Evolutionary conservation across 2,888 invertebrate genomes (phyloP), one percentile per base, ranked within the genome.

Genomic region (Ectemnius cavifrons): DNA sequence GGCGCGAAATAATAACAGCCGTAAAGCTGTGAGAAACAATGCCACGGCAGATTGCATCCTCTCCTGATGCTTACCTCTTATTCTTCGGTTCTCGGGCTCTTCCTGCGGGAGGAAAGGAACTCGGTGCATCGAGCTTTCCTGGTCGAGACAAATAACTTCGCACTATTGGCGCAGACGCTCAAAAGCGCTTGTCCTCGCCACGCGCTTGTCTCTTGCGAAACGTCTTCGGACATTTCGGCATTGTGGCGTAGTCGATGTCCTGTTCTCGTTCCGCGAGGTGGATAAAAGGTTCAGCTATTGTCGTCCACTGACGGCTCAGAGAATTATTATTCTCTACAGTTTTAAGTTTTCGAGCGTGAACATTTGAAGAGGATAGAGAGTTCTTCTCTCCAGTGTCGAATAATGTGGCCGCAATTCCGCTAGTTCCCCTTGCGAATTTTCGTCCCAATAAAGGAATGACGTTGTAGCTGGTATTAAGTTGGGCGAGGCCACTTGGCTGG

Each of bases 11-110:
- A 85, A 84, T 84, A 82, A 82, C 77, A 62, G 79, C 74, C 77
- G 73, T 77, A 71, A 80, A 81, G 81, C 82, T 74, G 76, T 77
- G 81, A 74, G 79, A 78, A 84, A 84, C 83, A 83, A 81, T 83
- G 77, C 80, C 60, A 66, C 47, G 62, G 49, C 69, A 73, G 78
- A 70, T 79, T 73, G 59, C 67, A 72, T 67, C 67, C 74, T 57
- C 52, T 57, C 59, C 56, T 28, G 27, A 66, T 67, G 14, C 18
- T 61, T 52, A 18, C 20, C 58, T 20, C 60, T 58, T 18, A 46
- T 28, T 11, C 13, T 27, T 20, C 49, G 1, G n/a, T n/a, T 47
- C 45, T 58, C 11, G 23, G 18, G 14, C 18, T 49, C 45, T 23
- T 16, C 52, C 52, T 52, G 8, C 16, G 4, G 16, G 14, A 16